Conservation (phyloP, 64 coral and sea anemone genomes). For the Montipora foliosa region DNA sequence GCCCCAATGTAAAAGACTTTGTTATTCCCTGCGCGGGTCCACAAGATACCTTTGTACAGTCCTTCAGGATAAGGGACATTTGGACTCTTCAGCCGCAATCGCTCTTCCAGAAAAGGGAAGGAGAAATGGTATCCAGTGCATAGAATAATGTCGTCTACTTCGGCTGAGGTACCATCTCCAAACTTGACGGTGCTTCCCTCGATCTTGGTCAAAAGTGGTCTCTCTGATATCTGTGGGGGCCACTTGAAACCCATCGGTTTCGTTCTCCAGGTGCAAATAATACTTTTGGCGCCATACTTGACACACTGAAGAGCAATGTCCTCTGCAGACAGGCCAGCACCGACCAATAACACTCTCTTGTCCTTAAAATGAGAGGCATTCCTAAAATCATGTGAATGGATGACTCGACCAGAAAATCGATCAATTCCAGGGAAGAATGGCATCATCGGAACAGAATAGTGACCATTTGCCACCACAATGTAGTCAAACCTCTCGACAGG, state of each 20-base stretch:
- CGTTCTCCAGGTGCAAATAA: conserved; percentile 24
- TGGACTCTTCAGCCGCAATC: conserved; percentile 15
- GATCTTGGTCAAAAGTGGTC: conserved; percentile 26
- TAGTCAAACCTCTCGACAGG: conserved; percentile 53
- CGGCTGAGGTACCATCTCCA: conserved; percentile 51
- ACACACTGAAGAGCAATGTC: conserved; percentile 48
- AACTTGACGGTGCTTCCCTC: conserved; percentile 60
- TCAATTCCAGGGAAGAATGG: conserved; percentile 54
- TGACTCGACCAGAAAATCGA: conserved; percentile 53
- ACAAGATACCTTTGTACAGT: conserved; percentile 44
- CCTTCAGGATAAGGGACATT: conserved; percentile 32
- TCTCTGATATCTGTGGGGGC: conserved; percentile 50
- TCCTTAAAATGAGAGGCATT: conserved; percentile 48
- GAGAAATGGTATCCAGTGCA: conserved; percentile 60
- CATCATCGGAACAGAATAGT: conserved; percentile 60
- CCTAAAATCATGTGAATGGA: conserved; percentile 60
- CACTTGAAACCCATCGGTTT: conserved; percentile 67
- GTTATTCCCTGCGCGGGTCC: conserved; percentile 43
- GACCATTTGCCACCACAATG: conserved; percentile 54
- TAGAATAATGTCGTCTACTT: conserved; percentile 56
- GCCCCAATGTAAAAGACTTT: conserved; percentile 51
- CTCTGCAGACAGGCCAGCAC: conserved; percentile 56
- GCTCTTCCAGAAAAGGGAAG: conserved; percentile 51
- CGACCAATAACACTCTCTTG: conserved; percentile 29
- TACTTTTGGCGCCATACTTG: conserved; percentile 57